These are phyloP conservation scores for Acridotheres tristis DNA, from an alignment of 2,797 vertebrate species.

Conservation along the genomic window DNA sequence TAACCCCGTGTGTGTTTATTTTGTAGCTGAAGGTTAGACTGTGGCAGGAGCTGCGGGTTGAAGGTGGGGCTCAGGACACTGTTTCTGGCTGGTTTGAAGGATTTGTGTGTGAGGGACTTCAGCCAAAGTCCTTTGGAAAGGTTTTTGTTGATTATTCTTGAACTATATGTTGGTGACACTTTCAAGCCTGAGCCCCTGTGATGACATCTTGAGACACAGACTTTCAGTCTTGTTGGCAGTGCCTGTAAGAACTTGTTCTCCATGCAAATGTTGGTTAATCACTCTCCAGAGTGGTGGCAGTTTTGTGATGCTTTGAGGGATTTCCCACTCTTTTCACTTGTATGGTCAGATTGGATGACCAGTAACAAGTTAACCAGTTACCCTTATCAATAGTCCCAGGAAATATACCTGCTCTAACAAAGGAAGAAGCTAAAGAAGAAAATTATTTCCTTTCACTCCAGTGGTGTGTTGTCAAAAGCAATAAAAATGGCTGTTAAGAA, in stretches of 20 bases:
- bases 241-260: neutral
- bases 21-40: neutral
- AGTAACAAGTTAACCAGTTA: neutral
- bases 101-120: neutral
- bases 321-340: neutral
- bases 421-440: neutral
- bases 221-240: neutral
- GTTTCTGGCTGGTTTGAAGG: neutral
- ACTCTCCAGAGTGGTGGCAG: neutral
- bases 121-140: neutral
- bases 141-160: neutral
- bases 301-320: neutral
- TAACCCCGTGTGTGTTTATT: neutral
- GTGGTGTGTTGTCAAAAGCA: neutral
- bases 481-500: slow-evolving; percentile 14
- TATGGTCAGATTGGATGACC: neutral
- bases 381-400: neutral
- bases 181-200: neutral
- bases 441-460: neutral
- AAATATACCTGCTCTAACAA: neutral
- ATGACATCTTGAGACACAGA: neutral
- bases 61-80: neutral
- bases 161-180: neutral
- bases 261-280: neutral
- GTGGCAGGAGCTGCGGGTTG: neutral